These are phyloP conservation scores for Phrynocephalus guinanensis DNA, from an alignment of 2,797 vertebrate genomes.

Conservation along the genomic window DNA sequence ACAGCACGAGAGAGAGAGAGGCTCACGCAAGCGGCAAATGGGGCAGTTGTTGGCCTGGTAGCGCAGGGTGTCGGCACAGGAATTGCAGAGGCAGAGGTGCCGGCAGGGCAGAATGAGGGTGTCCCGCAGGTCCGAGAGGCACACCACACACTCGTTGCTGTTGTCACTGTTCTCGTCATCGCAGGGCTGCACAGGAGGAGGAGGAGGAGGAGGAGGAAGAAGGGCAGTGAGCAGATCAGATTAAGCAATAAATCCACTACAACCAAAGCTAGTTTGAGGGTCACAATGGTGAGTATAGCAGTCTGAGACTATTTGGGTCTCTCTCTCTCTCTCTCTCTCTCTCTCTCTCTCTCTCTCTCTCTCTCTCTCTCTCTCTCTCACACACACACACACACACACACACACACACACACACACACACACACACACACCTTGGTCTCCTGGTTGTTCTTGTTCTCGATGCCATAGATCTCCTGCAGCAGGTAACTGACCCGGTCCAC, in stretches of 20 bases:
- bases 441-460: conserved; percentile 99
- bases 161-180: conserved; percentile 98
- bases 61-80: conserved; percentile 93
- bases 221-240: too few species aligned
- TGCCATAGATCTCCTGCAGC: conserved; percentile 98
- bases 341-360: too few species aligned
- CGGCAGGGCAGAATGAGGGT: conserved; percentile 96
- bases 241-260: too few species aligned
- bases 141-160: conserved; percentile 98
- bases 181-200: conserved; percentile 79
- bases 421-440: conserved; percentile 99
- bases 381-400: too few species aligned
- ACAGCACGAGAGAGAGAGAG: background rate
- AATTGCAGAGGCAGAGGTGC: conserved; percentile 95
- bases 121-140: conserved; percentile 93
- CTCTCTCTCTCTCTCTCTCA: too few species aligned
- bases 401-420: too few species aligned
- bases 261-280: too few species aligned
- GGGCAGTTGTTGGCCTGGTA: conserved; percentile 99
- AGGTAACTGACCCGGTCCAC: conserved; percentile 98
- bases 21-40: conserved; percentile 97
- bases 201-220: conserved; percentile 36
- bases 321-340: too few species aligned
- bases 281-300: too few species aligned
- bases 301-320: too few species aligned